Conservation (phyloP, 2,797 vertebrate genomes). For the Galago senegalensis region DNA sequence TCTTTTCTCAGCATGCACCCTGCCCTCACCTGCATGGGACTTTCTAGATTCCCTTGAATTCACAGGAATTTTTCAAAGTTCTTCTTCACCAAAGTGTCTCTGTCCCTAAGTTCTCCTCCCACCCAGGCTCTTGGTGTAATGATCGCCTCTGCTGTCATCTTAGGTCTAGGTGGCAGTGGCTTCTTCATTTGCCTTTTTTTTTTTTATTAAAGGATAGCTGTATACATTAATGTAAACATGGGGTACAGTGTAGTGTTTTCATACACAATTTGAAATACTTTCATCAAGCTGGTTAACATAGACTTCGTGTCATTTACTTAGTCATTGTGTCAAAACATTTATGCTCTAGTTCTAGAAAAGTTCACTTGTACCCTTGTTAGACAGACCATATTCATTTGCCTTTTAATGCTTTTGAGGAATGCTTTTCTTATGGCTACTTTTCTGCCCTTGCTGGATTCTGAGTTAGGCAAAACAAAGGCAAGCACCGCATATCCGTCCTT, state of each 20-base stretch:
- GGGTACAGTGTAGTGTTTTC: too few relatives aligned
- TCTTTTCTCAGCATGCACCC: neutral
- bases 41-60: neutral
- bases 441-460: neutral
- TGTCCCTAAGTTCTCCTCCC: neutral
- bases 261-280: too few relatives aligned
- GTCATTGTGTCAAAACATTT: too few relatives aligned
- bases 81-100: neutral
- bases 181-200: neutral
- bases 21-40: neutral
- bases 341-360: too few relatives aligned
- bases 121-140: neutral
- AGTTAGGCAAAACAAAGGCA: too few relatives aligned
- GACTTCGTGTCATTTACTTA: too few relatives aligned
- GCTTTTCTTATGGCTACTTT: neutral
- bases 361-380: too few relatives aligned
- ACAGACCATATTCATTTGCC: too few relatives aligned
- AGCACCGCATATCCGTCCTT: neutral
- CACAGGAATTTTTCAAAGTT: neutral
- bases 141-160: neutral
- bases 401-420: neutral
- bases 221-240: too few relatives aligned
- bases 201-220: too few relatives aligned
- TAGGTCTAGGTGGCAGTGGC: neutral
- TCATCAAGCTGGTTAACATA: too few relatives aligned